Evolutionary conservation across 1,140 invertebrate species (phyloP), one percentile per base, ranked within the genome.

Genomic region (Xylocopa sonorina): DNA sequence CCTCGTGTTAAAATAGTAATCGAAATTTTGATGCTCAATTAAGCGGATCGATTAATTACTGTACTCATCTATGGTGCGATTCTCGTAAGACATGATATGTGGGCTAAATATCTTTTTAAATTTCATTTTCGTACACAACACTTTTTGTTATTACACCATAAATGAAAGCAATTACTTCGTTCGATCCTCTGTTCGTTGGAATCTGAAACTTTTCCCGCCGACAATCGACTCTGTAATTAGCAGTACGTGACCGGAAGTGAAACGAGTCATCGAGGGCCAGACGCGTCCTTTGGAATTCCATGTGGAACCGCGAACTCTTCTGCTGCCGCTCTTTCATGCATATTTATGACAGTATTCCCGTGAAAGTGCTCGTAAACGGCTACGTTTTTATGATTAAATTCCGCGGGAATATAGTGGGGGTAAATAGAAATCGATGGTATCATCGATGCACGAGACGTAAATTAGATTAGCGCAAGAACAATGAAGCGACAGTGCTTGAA

Each of bases 321-420:
- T 10, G 4, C 27, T 16, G 14, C 3, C 14, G 1, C 7, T 29
- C 6, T 32, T 18, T 24, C 60, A 66, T 75, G 38, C 18, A 75
- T 75, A 75, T 66, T 75, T 34, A 75, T 75, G 60, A 55, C 60
- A 55, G 48, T 66, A 34, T 57, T 14, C 21, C n/a, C 16, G 74
- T 46, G 74, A 76, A 76, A 68, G 51, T 58, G 32, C 7, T 46
- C 27, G 51, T 58, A 57, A 55, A 18, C 24, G 58, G 6, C 32
- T 9, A 27, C 9, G n/a, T 16, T 71, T 57, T 71, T 57, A 57
- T 21, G 27, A 55, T 29, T 41, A 2, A 55, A 55, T 21, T 57
- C 29, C 12, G 3, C 0, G 0, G 6, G 14, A 2, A 32, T 0
- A 14, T 2, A 16, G 34, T 5, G 14, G 29, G 10, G 27, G 34